These are phyloP conservation scores for Craniophora ligustri DNA, from an alignment of 2,888 invertebrate species.

Conservation along the genomic window DNA sequence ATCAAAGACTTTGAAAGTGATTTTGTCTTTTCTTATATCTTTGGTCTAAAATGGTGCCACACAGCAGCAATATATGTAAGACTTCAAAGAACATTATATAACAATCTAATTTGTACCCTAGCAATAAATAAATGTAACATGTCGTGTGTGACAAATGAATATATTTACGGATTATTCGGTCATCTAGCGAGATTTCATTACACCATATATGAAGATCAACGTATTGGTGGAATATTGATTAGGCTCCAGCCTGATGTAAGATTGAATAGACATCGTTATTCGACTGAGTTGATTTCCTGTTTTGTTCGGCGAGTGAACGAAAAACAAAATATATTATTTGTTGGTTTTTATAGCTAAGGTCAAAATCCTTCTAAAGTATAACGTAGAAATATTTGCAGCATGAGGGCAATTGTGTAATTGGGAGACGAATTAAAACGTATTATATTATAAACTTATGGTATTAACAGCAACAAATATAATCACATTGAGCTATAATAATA, in stretches of 20 bases:
- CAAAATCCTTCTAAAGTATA: too few species aligned
- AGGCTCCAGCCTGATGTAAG: constrained; percentile 4
- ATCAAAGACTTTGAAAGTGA: too few species aligned
- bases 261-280: constrained; percentile 29
- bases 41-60: too few species aligned
- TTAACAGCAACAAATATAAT: too few species aligned
- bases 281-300: constrained; percentile 16
- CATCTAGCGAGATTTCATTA: constrained; percentile 35
- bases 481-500: too few species aligned
- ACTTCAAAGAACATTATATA: not conserved
- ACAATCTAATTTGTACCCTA: not conserved
- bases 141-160: constrained; percentile 49
- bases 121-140: constrained; percentile 24
- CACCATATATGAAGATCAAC: constrained; percentile 13
- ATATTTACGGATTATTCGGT: constrained; percentile 43
- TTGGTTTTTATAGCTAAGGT: too few species aligned
- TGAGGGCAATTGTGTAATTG: too few species aligned
- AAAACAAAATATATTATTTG: constrained; percentile 1
- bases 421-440: too few species aligned
- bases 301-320: constrained; percentile 2
- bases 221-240: constrained; percentile 36
- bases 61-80: too few species aligned
- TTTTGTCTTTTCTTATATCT: too few species aligned
- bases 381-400: too few species aligned
- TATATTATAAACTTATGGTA: too few species aligned